A percentile compares a stretch with the other conserved stretches of the same genome.
Evolutionary conservation across 2,113 vertebrate species (phyloP).

Genomic region (Diadophis punctatus): DNA sequence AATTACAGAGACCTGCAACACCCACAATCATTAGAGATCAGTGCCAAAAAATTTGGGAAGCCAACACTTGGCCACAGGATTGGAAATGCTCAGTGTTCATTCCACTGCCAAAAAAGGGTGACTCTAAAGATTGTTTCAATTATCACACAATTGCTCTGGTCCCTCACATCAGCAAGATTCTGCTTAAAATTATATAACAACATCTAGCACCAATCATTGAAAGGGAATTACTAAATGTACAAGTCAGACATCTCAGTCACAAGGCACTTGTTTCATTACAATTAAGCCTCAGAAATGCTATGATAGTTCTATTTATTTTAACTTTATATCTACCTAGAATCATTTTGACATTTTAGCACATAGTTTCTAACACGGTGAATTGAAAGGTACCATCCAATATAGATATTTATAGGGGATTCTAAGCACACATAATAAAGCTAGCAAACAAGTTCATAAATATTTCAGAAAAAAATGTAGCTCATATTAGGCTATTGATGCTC

Average conservation of each 20-base stretch:
- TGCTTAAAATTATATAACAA: neutral
- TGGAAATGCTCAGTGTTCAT: neutral
- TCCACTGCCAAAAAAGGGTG: neutral
- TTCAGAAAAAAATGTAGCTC: neutral
- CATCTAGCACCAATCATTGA: neutral
- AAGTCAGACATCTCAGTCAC: constrained; percentile 5
- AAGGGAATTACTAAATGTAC: neutral
- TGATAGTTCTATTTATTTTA: constrained; percentile 18
- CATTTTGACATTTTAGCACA: constrained; percentile 34
- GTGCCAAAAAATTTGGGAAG: neutral
- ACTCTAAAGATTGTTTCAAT: neutral
- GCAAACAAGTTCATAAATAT: constrained; percentile 19
- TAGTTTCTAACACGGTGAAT: constrained; percentile 4
- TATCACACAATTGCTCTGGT: neutral
- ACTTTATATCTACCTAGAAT: constrained; percentile 27
- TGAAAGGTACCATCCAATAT: neutral
- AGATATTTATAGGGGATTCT: neutral
- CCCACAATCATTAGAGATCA: neutral
- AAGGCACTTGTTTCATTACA: constrained; percentile 46
- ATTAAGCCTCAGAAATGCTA: constrained; percentile 39
- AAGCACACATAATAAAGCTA: neutral
- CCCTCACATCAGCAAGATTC: neutral
- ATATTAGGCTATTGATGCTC: neutral
- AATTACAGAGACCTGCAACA: neutral
- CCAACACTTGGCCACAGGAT: neutral